phyloP scores from a whole-genome alignment of 2,888 invertebrate genomes.

The Acronicta aceris region DNA sequence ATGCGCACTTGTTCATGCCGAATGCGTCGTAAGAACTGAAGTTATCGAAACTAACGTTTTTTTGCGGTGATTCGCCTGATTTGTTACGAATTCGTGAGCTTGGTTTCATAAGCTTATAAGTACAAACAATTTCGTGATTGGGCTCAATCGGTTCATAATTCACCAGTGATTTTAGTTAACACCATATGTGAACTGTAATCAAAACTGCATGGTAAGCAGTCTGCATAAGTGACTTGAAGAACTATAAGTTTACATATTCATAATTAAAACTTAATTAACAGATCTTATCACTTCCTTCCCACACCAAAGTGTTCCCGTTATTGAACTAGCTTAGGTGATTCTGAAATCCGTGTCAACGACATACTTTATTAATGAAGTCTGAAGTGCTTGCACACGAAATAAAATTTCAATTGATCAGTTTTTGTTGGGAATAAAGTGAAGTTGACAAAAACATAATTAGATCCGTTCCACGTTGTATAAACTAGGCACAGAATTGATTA shows the following conservation, averaged over 20 bases:
- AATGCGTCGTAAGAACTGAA: too few relatives aligned
- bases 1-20: too few relatives aligned
- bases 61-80: too few relatives aligned
- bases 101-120: too few relatives aligned
- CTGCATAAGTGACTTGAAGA: not conserved
- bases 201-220: not conserved
- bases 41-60: too few relatives aligned
- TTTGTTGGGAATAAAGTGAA: not conserved
- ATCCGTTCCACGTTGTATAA: conserved; percentile 1
- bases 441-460: conserved; percentile 3
- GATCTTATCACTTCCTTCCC: conserved; percentile 21
- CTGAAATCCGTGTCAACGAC: conserved; percentile 19
- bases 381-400: conserved; percentile 3
- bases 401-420: not conserved
- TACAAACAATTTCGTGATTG: too few relatives aligned
- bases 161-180: too few relatives aligned
- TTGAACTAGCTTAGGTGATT: conserved; percentile 1
- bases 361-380: conserved; percentile 4
- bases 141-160: too few relatives aligned
- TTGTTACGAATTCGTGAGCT: too few relatives aligned
- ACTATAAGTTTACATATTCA: not conserved
- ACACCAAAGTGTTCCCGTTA: conserved; percentile 17
- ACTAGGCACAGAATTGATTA: conserved; percentile 6
- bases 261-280: conserved; percentile 4
- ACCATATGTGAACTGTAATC: too few relatives aligned